phyloP scores from a whole-genome alignment of 2,888 invertebrate species.

The Dicyrtomina minuta region DNA sequence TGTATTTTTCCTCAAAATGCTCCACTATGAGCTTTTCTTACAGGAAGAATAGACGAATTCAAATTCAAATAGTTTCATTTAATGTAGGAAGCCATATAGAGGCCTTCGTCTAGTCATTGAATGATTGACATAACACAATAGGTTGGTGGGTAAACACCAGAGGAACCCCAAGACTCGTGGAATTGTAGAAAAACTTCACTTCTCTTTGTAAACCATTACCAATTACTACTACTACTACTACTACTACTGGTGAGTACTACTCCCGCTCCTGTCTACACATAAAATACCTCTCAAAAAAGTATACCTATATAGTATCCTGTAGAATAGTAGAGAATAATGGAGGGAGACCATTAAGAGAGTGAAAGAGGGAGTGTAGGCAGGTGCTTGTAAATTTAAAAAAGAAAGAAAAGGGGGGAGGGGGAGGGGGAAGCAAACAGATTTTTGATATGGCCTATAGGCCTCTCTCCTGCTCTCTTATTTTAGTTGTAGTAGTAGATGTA shows the following conservation, averaged over 20 bases:
- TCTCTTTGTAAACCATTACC: not conserved
- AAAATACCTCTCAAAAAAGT: too few species aligned
- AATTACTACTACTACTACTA: too few species aligned
- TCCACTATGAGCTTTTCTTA: not conserved
- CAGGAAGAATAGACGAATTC: not conserved
- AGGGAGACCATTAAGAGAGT: not conserved
- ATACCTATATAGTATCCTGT: not conserved
- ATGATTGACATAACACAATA: constrained; percentile 17
- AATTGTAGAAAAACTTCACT: not conserved
- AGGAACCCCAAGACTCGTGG: not conserved
- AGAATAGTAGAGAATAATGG: not conserved
- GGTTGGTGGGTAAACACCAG: constrained; percentile 9
- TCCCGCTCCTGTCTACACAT: not conserved
- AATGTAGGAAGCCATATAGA: constrained; percentile 1
- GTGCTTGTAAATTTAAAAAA: constrained; percentile 14
- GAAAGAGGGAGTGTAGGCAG: constrained; percentile 1
- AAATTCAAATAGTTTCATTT: not conserved
- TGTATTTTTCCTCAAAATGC: constrained; percentile 5
- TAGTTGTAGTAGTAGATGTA: too few species aligned
- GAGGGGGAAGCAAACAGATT: constrained; percentile 1
- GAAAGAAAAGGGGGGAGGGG: too few species aligned
- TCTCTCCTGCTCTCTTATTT: too few species aligned
- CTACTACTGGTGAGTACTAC: not conserved
- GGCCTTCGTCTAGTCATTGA: constrained; percentile 6
- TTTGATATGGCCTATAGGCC: constrained; percentile 8